Evolutionary conservation across 2,113 vertebrate genomes (phyloP).

Genomic region (Tetrax tetrax): DNA sequence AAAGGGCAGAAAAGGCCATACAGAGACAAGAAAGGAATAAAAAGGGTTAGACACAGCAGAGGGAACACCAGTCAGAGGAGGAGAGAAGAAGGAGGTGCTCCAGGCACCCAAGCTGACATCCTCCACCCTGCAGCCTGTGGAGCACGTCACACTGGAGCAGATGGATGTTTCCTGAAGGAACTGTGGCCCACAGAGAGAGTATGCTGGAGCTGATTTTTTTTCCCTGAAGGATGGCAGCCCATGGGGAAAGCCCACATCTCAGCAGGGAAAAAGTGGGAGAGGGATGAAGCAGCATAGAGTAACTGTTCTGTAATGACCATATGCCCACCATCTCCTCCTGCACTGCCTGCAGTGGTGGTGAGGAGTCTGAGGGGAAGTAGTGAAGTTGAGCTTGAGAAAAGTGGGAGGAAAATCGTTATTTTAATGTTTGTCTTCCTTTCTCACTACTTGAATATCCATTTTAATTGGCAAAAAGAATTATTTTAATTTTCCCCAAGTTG

Average conservation of each 20-base stretch:
- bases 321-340: rapidly evolving
- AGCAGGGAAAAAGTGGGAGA: not conserved
- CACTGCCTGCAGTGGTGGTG: not conserved
- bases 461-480: not conserved
- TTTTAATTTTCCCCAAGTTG: not conserved
- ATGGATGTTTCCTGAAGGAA: not conserved
- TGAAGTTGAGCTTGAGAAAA: not conserved
- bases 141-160: not conserved
- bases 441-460: not conserved
- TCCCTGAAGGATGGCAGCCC: not conserved
- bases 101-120: not conserved
- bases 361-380: not conserved
- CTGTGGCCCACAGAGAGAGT: rapidly evolving
- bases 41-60: not conserved
- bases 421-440: not conserved
- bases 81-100: not conserved
- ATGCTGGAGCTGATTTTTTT: not conserved
- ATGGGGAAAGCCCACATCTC: not conserved
- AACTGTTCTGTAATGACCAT: not conserved
- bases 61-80: not conserved
- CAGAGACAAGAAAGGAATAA: not conserved
- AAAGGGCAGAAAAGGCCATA: not conserved
- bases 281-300: not conserved
- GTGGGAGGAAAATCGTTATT: not conserved
- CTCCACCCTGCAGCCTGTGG: not conserved